Evolutionary conservation across 2,888 invertebrate genomes (phyloP).

Genomic region (Rotaria magnacalcarata): DNA sequence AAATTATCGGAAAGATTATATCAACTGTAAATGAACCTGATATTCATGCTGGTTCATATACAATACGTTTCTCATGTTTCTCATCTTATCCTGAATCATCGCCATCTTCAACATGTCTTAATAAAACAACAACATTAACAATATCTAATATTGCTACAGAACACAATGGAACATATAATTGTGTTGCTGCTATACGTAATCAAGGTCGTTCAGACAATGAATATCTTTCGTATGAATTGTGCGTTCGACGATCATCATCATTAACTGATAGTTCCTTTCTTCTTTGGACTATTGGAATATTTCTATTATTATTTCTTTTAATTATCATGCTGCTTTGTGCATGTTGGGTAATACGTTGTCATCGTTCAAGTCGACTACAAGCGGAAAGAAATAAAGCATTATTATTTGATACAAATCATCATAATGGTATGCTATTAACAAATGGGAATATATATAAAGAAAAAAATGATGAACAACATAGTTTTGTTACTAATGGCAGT

Average conservation of each 20-base stretch:
- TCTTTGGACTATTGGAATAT: constrained; percentile 12
- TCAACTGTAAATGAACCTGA: constrained; percentile 9
- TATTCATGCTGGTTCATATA: neutral
- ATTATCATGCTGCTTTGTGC: neutral
- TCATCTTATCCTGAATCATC: neutral
- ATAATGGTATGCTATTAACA: neutral
- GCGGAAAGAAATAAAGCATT: constrained; percentile 29
- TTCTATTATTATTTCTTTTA: neutral
- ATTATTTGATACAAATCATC: constrained; percentile 22
- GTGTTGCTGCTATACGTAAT: constrained; percentile 32
- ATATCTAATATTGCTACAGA: constrained; percentile 16
- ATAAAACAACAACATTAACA: constrained; percentile 30
- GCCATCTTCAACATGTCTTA: neutral
- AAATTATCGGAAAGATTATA: constrained; percentile 13
- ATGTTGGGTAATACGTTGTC: constrained; percentile 11
- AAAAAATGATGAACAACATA: constrained; percentile 28
- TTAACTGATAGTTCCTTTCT: neutral
- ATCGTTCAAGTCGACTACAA: constrained; percentile 25
- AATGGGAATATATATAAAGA: constrained; percentile 8
- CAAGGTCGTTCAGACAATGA: constrained; percentile 27
- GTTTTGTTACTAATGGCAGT: constrained; percentile 15
- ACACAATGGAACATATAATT: constrained; percentile 36
- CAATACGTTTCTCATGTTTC: neutral
- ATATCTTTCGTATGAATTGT: constrained; percentile 29
- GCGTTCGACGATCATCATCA: neutral